Base-by-base conservation (phyloP, 2,797 vertebrate genomes). In the Chloroceryle amazona region DNA sequence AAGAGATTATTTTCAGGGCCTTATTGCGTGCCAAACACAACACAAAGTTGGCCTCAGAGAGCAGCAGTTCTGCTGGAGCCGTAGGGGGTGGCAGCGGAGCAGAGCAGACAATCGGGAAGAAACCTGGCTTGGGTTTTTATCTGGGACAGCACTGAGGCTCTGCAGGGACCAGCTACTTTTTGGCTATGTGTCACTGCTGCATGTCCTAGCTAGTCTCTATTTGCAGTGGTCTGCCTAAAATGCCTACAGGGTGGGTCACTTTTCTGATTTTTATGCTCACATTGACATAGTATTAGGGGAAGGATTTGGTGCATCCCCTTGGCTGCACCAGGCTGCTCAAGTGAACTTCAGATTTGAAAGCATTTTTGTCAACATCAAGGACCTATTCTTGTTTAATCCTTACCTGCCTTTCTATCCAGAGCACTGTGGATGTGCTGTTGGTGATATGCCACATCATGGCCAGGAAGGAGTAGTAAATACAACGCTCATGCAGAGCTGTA, bases 1-100 rank as follows among this genome's bases (percentile, higher is more conserved):
- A 92, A 94, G 95, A 96, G 95, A 94, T 96, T 97, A 96, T 97
- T 97, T 96, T 96, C 96, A 86, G 96, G 91, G 44, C 93, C 79
- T 86, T 22, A 1, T 1, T 67, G 92, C 6, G 3, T 95, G 97
- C 96, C 96, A 97, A 95, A 46, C 81, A 84, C 90, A 95, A 94
- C 86, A 93, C 82, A 96, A 96, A 96, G 89, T 92, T 96, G 96
- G 94, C 72, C 93, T 91, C 89, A 55, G 95, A 95, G 81, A 88
- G 52, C 82, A 94, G 66, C 83, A 47, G 90, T 96, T 89, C 90
- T 96, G 95, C 94, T 41, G 90, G 83, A 81, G 93, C 83, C 37
- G 0, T 14, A 57, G 71, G 68, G 90, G 90, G 93, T 61, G 75
- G 93, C 90, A 90, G 88, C 1, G 2, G 85, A 86, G 91, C 55